These are phyloP conservation scores for Hestina assimilis DNA, from an alignment of 1,140 invertebrate species.

Conservation along the genomic window DNA sequence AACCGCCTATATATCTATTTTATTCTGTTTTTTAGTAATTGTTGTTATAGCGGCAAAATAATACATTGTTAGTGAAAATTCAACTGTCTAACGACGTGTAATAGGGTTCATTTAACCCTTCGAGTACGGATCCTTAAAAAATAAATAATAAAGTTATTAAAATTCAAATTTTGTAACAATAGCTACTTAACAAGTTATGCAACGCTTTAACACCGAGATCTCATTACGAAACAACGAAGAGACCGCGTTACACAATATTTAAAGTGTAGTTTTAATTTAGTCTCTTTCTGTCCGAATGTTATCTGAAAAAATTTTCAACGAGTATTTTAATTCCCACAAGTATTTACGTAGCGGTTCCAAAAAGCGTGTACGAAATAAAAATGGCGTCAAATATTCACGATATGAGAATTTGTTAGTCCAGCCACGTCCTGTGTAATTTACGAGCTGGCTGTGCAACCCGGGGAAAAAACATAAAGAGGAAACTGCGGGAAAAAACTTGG, in stretches of 20 bases:
- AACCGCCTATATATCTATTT: no score
- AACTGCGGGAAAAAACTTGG: constrained; percentile 13
- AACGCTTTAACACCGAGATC: background rate
- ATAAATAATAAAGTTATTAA: no score
- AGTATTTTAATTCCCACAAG: constrained; percentile 34
- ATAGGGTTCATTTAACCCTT: no score
- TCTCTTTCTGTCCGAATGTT: background rate
- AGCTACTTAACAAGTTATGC: no score
- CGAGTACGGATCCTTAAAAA: no score
- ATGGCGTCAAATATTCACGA: constrained; percentile 32
- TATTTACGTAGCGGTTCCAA: constrained; percentile 20
- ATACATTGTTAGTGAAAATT: no score
- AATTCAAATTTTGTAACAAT: no score
- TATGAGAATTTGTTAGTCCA: constrained; percentile 33
- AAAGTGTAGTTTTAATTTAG: background rate
- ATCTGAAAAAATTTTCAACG: constrained; percentile 3
- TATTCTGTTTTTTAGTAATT: no score
- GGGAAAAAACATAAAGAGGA: constrained; percentile 16
- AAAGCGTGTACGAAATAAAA: constrained; percentile 32
- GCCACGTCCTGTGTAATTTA: constrained; percentile 38
- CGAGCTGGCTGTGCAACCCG: constrained; percentile 21
- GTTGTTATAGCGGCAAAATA: no score
- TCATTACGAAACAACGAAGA: background rate
- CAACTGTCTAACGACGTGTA: no score
- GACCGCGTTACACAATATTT: background rate